phyloP scores from a whole-genome alignment of 2,797 vertebrate genomes.

The Enteromius argenteus region DNA sequence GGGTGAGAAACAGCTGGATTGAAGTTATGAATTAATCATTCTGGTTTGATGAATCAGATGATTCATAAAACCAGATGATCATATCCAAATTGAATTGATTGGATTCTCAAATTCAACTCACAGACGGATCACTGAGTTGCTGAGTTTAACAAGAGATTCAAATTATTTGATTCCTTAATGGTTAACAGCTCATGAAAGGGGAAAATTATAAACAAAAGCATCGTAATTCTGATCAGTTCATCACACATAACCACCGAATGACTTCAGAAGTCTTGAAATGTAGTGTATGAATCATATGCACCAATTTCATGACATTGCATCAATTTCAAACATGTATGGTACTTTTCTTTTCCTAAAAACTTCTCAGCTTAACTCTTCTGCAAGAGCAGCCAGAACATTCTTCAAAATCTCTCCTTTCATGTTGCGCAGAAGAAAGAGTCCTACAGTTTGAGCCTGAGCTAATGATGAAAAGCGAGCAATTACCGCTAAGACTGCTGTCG shows the following conservation, averaged over 20 bases:
- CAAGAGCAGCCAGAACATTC: too few relatives aligned
- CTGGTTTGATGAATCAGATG: not conserved
- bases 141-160: not conserved
- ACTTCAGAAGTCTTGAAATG: not conserved
- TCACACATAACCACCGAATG: not conserved
- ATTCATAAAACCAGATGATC: not conserved
- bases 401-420: not conserved
- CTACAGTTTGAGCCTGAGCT: not conserved
- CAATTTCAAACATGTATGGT: not conserved
- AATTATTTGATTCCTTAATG: not conserved
- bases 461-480: not conserved
- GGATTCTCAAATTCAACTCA: not conserved
- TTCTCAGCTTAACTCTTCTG: not conserved
- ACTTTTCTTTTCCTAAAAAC: not conserved
- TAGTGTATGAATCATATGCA: not conserved
- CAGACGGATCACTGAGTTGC: not conserved
- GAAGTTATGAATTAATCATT: not conserved
- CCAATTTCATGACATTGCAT: not conserved
- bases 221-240: not conserved
- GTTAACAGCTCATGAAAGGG: not conserved
- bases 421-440: not conserved
- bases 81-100: not conserved
- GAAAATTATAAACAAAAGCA: not conserved
- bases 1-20: not conserved
- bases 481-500: slow-evolving; percentile 95